Base-by-base conservation (phyloP, 2,113 vertebrate species). In the Theristicus caerulescens region DNA sequence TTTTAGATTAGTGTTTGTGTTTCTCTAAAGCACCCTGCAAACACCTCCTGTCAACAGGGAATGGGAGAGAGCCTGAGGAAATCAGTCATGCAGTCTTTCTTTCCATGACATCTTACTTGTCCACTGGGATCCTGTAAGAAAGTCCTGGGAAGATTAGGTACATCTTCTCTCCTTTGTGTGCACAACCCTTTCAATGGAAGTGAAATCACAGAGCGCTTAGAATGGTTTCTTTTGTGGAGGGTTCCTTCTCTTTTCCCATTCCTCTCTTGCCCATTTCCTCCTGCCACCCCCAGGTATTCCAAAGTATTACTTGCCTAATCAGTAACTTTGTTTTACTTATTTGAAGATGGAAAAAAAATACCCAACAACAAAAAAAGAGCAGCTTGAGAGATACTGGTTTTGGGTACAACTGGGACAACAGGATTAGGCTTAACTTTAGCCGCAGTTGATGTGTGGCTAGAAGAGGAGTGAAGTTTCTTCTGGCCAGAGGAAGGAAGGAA, bases 11-110 rank as follows among this genome's bases (percentile, higher is more conserved):
- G 77, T 82, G 73, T 79, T 93, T 86, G 46, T 94, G 81, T 94
- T 94, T 82, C 72, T 96, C 47, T 74, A 3, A 83, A 74, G 94
- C 73, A 72, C 65, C 89, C 90, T 89, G 82, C 90, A 77, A 96
- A 83, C 32, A 13, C n/a, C 78, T 74, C 65, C 66, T 86, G 66
- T 42, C 82, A 84, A 11, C 21, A 78, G 65, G 47, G 59, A 52
- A 55, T 62, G 77, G 71, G 61, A 90, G 52, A 44, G 46, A 57
- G 13, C 29, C 61, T 32, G 59, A 70, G 88, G 57, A 65, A 54
- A 44, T 8, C 25, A 18, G 16, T 32, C 27, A 12, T 31, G 15
- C 31, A 16, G 57, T 26, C 24, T 61, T 5, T 19, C 31, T 71
- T 58, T 65, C 52, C 1, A 0, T 61, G 65, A 54, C 17, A 25